A percentile compares a stretch with the other conserved stretches of the same genome.
Evolutionary conservation across 2,797 vertebrate genomes (phyloP).

Genomic region (Acrocephalus scirpaceus): DNA sequence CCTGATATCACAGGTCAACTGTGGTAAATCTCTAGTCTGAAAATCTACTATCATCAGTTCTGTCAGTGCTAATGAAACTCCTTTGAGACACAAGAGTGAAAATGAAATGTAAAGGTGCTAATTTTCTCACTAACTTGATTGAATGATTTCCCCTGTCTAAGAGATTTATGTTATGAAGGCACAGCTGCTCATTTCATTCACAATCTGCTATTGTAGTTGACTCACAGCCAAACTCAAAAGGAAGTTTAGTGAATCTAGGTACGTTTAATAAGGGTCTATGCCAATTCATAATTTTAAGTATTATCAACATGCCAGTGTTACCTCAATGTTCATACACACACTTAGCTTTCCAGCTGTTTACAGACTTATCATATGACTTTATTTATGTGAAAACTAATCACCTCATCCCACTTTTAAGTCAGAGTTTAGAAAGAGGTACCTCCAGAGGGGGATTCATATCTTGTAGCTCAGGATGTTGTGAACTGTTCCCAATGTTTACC

Average conservation of each 20-base stretch:
- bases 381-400: not conserved
- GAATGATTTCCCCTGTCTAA: conserved; percentile 26
- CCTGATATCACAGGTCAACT: not conserved
- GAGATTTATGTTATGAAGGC: conserved; percentile 48
- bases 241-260: not conserved
- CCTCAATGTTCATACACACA: not conserved
- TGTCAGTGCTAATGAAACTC: conserved; percentile 27
- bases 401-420: not conserved
- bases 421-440: not conserved
- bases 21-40: not conserved
- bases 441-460: not conserved
- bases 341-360: not conserved
- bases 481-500: not conserved
- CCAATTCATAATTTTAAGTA: not conserved
- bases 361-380: not conserved
- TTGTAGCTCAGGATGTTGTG: not conserved
- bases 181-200: conserved; percentile 42
- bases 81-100: not conserved
- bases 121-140: conserved; percentile 55
- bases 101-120: conserved; percentile 36
- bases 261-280: not conserved
- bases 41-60: conserved; percentile 11
- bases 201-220: not conserved
- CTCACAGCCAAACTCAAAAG: not conserved
- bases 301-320: not conserved